Conservation (phyloP, 2,888 invertebrate species). For the Mythimna lalbum region DNA sequence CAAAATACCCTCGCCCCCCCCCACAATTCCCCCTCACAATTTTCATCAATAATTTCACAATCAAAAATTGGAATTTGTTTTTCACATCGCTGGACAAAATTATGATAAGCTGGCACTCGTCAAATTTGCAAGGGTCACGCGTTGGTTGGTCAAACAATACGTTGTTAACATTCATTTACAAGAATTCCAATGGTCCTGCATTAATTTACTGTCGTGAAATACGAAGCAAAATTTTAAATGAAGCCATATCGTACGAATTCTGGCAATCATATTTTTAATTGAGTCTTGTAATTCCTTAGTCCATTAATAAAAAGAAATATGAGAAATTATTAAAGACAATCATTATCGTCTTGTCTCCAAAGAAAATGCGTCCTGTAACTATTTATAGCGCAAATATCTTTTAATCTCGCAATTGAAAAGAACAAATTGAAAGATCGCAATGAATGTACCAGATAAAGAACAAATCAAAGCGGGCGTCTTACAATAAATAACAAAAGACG, state of each 20-base stretch:
- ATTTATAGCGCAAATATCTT: slow-evolving; percentile 39
- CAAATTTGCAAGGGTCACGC: slow-evolving; percentile 20
- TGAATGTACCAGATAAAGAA: slow-evolving; percentile 45
- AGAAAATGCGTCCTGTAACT: slow-evolving; percentile 29
- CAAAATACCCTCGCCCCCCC: too few species aligned
- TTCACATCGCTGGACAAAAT: slow-evolving; percentile 16
- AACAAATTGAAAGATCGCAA: slow-evolving; percentile 53
- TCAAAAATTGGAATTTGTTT: slow-evolving; percentile 18
- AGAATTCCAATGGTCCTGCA: slow-evolving; percentile 4
- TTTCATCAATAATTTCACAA: too few species aligned
- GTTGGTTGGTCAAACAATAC: slow-evolving; percentile 26
- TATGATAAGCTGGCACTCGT: slow-evolving; percentile 21
- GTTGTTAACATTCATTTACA: slow-evolving; percentile 23
- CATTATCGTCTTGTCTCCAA: slow-evolving; percentile 17
- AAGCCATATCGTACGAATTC: slow-evolving; percentile 15
- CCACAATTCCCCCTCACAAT: too few species aligned
- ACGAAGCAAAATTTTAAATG: slow-evolving; percentile 12
- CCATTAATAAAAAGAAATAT: not conserved
- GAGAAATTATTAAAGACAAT: slow-evolving; percentile 12
- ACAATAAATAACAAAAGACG: slow-evolving; percentile 61
- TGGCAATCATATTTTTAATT: slow-evolving; percentile 8
- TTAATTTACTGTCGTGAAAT: slow-evolving; percentile 24
- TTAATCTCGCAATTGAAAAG: slow-evolving; percentile 43
- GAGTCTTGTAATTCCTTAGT: not conserved
- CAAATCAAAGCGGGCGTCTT: slow-evolving; percentile 54